phyloP scores from a whole-genome alignment of 37 sponge, comb jelly and placozoan genomes.

The Aplysina aerophoba region DNA sequence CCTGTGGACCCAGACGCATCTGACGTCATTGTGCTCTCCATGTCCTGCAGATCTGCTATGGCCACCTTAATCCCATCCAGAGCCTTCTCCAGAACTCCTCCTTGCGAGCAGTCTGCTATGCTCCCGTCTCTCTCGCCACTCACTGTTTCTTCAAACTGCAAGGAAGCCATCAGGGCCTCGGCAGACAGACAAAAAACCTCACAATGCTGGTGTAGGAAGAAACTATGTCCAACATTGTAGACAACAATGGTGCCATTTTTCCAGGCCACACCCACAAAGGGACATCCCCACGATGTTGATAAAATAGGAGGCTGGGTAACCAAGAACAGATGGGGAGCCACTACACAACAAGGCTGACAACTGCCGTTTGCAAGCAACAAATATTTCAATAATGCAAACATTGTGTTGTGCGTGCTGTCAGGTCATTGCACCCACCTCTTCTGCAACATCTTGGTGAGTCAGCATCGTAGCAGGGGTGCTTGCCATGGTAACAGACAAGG shows the following conservation, averaged over 20 bases:
- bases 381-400: too few relatives aligned
- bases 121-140: neutral
- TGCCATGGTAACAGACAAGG: slow-evolving; percentile 7
- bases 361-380: too few relatives aligned
- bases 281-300: slow-evolving; percentile 33
- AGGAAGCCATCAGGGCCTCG: neutral
- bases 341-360: too few relatives aligned
- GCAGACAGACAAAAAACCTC: neutral
- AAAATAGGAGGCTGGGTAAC: neutral
- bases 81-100: neutral
- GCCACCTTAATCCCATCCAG: slow-evolving; percentile 14
- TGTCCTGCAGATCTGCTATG: slow-evolving; percentile 4
- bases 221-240: neutral
- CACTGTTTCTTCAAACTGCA: slow-evolving; percentile 1
- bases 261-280: slow-evolving; percentile 39
- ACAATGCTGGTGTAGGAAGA: neutral
- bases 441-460: too few relatives aligned
- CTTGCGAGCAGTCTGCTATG: too few relatives aligned
- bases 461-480: slow-evolving; percentile 3
- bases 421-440: too few relatives aligned
- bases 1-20: too few relatives aligned
- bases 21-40: too few relatives aligned
- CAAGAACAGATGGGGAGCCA: too few relatives aligned
- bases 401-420: too few relatives aligned
- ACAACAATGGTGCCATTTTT: slow-evolving; percentile 21